Percentiles rank a stretch among this genome's conserved stretches.
Evolutionary conservation across 2,888 invertebrate genomes (phyloP).

Genomic region (Eledone cirrhosa): DNA sequence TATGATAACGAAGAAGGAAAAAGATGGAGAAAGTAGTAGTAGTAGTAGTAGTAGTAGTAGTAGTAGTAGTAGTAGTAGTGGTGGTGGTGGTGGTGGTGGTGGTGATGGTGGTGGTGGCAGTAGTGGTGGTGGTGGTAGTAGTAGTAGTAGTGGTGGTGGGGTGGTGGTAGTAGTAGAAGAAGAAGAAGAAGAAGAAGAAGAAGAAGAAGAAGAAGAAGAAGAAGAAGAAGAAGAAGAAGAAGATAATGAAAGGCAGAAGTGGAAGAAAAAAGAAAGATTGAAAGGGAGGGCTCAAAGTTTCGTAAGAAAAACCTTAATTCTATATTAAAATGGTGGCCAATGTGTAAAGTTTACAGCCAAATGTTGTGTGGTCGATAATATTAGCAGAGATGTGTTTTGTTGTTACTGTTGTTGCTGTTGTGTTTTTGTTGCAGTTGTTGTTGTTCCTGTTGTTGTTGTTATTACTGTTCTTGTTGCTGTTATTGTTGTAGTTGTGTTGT

Average conservation of each 20-base stretch:
- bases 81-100: constrained; percentile 21
- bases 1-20: not conserved
- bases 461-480: constrained; percentile 6
- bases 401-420: no score
- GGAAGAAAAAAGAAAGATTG: no score
- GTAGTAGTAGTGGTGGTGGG: constrained; percentile 30
- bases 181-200: constrained; percentile 27
- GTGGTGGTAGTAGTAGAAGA: constrained; percentile 26
- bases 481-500: no score
- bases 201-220: constrained; percentile 25
- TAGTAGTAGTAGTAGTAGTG: constrained; percentile 27
- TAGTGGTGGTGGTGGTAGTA: constrained; percentile 30
- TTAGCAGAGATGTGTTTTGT: no score
- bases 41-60: constrained; percentile 24
- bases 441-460: constrained; percentile 8
- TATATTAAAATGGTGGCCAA: no score
- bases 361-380: no score
- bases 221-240: constrained; percentile 27
- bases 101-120: constrained; percentile 23
- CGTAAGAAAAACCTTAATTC: no score
- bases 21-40: no score
- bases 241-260: no score
- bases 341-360: no score
- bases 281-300: no score
- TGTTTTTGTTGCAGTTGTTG: constrained; percentile 8